A percentile compares a stretch with the other conserved stretches of the same genome.
Evolutionary conservation across 2,113 vertebrate genomes (phyloP).

Genomic region (Odontophorus gujanensis): DNA sequence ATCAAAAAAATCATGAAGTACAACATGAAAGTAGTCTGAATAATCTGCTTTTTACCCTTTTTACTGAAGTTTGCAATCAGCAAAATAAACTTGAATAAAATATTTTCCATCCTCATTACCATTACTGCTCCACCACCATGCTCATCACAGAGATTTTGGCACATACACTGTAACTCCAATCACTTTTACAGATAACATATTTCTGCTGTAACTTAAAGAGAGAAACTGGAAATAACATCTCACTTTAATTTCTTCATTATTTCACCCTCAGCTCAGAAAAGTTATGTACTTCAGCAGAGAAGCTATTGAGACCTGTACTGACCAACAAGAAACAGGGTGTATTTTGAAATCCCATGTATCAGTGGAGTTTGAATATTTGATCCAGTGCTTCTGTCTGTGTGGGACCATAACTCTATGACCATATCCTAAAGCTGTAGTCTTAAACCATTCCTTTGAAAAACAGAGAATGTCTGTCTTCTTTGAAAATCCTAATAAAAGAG

Average conservation of each 20-base stretch:
- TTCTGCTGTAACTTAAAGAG: not conserved
- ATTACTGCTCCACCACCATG: not conserved
- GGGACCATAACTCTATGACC: not conserved
- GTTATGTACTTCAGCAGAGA: not conserved
- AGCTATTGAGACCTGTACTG: fast-evolving
- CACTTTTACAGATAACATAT: not conserved
- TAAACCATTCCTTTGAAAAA: not conserved
- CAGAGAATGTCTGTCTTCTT: not conserved
- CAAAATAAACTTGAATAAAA: not conserved
- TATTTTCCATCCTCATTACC: not conserved
- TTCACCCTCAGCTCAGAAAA: not conserved
- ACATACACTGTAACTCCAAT: not conserved
- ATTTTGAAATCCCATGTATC: not conserved
- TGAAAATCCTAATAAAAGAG: not conserved
- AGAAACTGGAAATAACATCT: not conserved
- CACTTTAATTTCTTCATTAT: not conserved
- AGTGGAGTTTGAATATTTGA: not conserved
- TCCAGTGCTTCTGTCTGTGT: not conserved
- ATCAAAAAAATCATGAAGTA: not conserved
- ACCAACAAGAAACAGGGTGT: not conserved
- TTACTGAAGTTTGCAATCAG: not conserved
- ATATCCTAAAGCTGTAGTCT: not conserved
- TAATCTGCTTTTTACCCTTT: not conserved
- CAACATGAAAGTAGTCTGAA: not conserved
- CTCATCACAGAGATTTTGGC: not conserved